phyloP scores from a whole-genome alignment of 2,888 invertebrate species.

The Amphipoea oculea region DNA sequence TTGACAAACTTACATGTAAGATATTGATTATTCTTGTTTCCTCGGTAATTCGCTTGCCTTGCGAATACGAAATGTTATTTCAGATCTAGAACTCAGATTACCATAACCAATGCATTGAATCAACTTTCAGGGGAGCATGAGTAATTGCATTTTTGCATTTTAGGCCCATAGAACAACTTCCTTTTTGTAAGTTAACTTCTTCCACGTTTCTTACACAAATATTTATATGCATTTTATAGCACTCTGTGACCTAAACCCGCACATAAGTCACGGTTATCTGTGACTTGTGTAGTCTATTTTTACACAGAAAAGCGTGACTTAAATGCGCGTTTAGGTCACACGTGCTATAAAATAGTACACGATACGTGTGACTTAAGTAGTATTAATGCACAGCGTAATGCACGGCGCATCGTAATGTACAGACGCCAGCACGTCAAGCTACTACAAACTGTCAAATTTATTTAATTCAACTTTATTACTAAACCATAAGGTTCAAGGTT shows the following conservation, averaged over 20 bases:
- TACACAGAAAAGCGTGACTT: background rate
- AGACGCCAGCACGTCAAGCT: too few relatives aligned
- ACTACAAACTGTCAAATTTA: too few relatives aligned
- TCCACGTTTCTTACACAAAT: background rate
- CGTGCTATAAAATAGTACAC: too few relatives aligned
- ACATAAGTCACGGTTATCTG: background rate
- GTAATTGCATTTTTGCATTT: constrained; percentile 25
- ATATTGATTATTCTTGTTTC: constrained; percentile 32
- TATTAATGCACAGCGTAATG: background rate
- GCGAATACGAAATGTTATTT: constrained; percentile 44
- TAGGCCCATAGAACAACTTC: background rate
- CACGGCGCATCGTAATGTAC: background rate
- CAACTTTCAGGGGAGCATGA: constrained; percentile 20
- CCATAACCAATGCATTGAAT: constrained; percentile 54
- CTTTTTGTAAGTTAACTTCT: background rate
- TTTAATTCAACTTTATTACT: too few relatives aligned
- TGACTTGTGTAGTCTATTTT: background rate
- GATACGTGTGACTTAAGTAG: too few relatives aligned
- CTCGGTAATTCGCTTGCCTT: constrained; percentile 16
- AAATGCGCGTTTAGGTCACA: background rate
- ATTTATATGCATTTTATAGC: background rate
- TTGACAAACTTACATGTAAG: constrained; percentile 33
- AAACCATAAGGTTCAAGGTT: too few relatives aligned
- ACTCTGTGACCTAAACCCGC: background rate
- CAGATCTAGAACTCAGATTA: constrained; percentile 46